A percentile compares a stretch with the other conserved stretches of the same genome.
Conservation (phyloP, 2,113 vertebrate species). For the Anhinga rufa region DNA sequence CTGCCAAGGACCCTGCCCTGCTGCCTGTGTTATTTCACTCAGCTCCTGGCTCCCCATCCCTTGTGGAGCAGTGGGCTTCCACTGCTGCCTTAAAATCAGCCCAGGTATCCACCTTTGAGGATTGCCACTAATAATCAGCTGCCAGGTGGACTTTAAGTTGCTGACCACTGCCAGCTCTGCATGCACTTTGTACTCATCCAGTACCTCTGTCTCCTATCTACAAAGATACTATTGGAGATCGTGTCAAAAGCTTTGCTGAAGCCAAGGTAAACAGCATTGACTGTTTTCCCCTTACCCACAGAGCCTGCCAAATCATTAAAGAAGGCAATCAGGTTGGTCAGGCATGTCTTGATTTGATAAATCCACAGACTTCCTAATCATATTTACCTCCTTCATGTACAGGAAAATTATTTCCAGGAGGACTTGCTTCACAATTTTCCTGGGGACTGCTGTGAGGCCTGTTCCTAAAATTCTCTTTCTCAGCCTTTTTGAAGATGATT, state of each 20-base stretch:
- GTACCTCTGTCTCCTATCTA: background rate
- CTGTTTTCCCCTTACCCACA: background rate
- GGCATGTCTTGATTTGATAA: background rate
- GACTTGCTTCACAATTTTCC: background rate
- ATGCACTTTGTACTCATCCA: background rate
- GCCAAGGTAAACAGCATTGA: background rate
- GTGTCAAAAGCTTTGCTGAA: background rate
- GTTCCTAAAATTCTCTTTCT: background rate
- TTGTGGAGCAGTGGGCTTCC: background rate
- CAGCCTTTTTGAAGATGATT: background rate
- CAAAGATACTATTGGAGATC: background rate
- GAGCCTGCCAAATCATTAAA: background rate
- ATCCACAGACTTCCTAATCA: background rate
- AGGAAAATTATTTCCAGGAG: background rate
- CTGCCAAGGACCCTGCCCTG: background rate
- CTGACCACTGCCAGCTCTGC: background rate
- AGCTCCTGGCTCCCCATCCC: background rate
- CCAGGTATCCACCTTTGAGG: background rate
- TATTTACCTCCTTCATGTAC: background rate
- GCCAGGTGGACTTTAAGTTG: background rate
- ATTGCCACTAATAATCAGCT: background rate
- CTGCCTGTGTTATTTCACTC: background rate
- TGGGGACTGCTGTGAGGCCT: background rate
- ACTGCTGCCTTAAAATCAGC: background rate
- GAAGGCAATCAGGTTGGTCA: background rate